phyloP scores from a whole-genome alignment of 2,113 vertebrate genomes.

The Pluvianellus socialis region DNA sequence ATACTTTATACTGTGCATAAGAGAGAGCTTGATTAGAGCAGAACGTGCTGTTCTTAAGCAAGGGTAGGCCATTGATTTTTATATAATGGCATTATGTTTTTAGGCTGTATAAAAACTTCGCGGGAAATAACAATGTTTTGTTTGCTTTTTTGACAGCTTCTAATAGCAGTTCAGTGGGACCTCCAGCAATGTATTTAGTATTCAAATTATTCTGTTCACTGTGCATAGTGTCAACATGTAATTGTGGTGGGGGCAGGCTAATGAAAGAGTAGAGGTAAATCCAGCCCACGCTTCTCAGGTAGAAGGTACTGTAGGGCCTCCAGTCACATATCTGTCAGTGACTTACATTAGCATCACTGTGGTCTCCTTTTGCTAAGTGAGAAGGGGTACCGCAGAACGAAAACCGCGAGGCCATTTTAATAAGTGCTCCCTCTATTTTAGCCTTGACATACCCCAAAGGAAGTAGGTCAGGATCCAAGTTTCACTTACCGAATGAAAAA shows the following conservation, averaged over 20 bases:
- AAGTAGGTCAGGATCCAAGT: not conserved
- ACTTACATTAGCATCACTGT: not conserved
- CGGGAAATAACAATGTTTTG: constrained; percentile 2
- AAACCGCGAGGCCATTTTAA: not conserved
- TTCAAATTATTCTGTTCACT: constrained; percentile 16
- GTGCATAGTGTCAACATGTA: not conserved
- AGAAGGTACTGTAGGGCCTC: not conserved
- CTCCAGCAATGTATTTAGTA: constrained; percentile 30
- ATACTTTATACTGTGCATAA: not conserved
- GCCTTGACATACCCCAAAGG: not conserved
- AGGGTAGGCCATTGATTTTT: not conserved
- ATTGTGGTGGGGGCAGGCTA: constrained; percentile 30
- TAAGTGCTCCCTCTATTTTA: not conserved
- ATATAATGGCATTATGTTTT: not conserved
- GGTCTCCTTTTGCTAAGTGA: not conserved
- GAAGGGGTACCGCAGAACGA: not conserved
- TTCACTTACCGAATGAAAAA: not conserved
- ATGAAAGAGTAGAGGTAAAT: constrained; percentile 18
- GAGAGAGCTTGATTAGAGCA: not conserved
- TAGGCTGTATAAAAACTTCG: constrained; percentile 11
- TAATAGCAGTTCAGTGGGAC: constrained; percentile 16
- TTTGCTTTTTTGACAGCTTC: constrained; percentile 45
- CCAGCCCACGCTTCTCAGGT: not conserved
- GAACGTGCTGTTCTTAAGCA: not conserved
- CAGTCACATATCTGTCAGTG: not conserved